A percentile compares a stretch with the other conserved stretches of the same genome.
These are phyloP conservation scores for Priocnemis perturbator DNA, from an alignment of 2,888 invertebrate species.

Conservation along the genomic window DNA sequence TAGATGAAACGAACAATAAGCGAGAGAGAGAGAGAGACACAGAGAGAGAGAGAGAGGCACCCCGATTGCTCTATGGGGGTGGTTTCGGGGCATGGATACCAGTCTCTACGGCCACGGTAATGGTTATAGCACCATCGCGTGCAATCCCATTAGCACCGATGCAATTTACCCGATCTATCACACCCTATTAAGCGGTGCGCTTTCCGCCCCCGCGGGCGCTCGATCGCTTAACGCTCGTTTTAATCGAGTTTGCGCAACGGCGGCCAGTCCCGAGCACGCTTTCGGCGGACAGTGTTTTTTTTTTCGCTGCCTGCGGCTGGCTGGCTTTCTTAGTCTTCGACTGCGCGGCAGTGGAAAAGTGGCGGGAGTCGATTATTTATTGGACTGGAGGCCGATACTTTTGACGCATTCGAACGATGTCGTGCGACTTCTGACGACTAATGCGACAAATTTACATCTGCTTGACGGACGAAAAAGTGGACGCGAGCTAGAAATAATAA, in stretches of 20 bases:
- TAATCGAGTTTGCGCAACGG: conserved; percentile 66
- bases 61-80: conserved; percentile 45
- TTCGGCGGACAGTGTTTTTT: conserved; percentile 11
- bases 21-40: conserved; percentile 5
- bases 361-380: too few relatives aligned
- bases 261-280: conserved; percentile 45
- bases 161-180: conserved; percentile 76
- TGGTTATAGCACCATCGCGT: conserved; percentile 75
- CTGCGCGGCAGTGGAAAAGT: neutral
- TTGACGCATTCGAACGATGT: too few relatives aligned
- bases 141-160: conserved; percentile 75
- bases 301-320: neutral
- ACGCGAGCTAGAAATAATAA: neutral
- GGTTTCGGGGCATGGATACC: conserved; percentile 59
- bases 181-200: conserved; percentile 74
- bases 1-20: conserved; percentile 13
- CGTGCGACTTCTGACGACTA: too few relatives aligned
- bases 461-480: too few relatives aligned
- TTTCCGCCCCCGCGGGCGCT: conserved; percentile 64
- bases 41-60: conserved; percentile 27
- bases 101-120: conserved; percentile 68
- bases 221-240: conserved; percentile 71
- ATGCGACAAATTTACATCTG: too few relatives aligned
- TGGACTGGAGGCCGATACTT: too few relatives aligned
- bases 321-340: neutral